These are phyloP conservation scores for Pogonocichla stellata DNA, from an alignment of 2,113 vertebrate species.

Conservation along the genomic window DNA sequence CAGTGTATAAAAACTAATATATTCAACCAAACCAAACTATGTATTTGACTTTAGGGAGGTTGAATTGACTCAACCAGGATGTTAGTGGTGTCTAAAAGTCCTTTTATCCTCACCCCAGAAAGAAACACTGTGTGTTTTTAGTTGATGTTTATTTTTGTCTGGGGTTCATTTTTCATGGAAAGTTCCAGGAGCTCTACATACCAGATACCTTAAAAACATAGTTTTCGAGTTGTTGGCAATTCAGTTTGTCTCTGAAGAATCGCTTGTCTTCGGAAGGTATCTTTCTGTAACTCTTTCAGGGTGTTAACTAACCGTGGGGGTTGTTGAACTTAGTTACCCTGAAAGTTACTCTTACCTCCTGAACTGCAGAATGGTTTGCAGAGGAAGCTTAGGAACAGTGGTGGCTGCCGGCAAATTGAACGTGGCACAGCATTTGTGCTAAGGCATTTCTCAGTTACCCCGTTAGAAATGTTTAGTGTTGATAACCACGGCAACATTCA, in stretches of 20 bases:
- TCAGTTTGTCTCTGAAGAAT: neutral
- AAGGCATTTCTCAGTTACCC: neutral
- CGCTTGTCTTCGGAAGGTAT: neutral
- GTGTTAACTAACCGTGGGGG: neutral
- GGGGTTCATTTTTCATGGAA: constrained; percentile 1
- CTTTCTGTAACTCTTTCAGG: neutral
- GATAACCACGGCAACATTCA: accelerated
- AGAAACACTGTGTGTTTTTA: neutral
- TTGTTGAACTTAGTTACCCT: neutral
- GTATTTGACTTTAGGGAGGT: constrained; percentile 6
- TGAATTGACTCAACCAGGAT: constrained; percentile 23
- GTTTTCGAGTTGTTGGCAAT: neutral
- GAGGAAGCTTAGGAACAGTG: neutral
- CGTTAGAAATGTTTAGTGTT: neutral
- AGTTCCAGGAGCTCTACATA: neutral
- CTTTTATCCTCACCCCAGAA: neutral
- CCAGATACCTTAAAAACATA: neutral
- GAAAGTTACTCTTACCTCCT: neutral
- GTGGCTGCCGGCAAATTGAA: neutral
- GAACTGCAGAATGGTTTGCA: neutral
- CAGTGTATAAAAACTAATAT: neutral
- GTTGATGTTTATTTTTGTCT: constrained; percentile 11
- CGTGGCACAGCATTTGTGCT: neutral
- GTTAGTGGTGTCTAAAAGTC: neutral
- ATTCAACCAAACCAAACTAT: neutral